Evolutionary conservation across 2,113 vertebrate species (phyloP), one percentile per base, ranked within the genome.

Genomic region (Lanius ludovicianus): DNA sequence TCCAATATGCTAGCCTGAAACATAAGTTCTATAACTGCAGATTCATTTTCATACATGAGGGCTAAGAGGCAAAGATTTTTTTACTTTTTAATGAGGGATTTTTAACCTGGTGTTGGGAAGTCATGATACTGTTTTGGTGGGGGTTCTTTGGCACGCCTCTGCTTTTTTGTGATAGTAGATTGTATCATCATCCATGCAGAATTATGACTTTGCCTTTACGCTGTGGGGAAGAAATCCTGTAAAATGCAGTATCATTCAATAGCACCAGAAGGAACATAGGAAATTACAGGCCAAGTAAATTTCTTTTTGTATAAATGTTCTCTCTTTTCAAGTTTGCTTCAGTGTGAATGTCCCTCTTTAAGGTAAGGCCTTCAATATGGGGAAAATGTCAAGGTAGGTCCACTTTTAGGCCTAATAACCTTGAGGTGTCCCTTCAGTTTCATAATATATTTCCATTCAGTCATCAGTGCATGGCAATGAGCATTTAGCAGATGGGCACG

Each of bases 281-380:
- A 97, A 95, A 97, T 97, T 94, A 94, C 96, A 65, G 96, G 98
- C 97, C 97, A 82, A 98, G 97, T 98, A 98, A 98, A 98, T 98
- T 97, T 98, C 91, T 98, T 97, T 98, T 97, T 98, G 98, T 98
- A 78, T 98, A 87, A 98, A 83, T 98, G 97, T 98, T 98, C 98
- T 98, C 97, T 98, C 97, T 98, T 98, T 98, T 98, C 98, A 98
- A 98, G 98, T 98, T 98, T 97, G 98, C 98, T 96, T 98, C 98
- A 98, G 98, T 98, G 98, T 98, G 98, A 98, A 97, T 97, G 97
- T 97, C 98, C 98, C 98, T 98, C 98, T 98, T 97, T 98, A 98
- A 98, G 98, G 98, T 98, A 98, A 98, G 98, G 98, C 97, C 97
- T 97, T 97, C 98, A 98, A 60, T 97, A 90, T 98, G 98, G 98